A percentile compares a stretch with the other conserved stretches of the same genome.
Evolutionary conservation across 2,888 invertebrate genomes (phyloP).

Genomic region (Escarpia spicata): DNA sequence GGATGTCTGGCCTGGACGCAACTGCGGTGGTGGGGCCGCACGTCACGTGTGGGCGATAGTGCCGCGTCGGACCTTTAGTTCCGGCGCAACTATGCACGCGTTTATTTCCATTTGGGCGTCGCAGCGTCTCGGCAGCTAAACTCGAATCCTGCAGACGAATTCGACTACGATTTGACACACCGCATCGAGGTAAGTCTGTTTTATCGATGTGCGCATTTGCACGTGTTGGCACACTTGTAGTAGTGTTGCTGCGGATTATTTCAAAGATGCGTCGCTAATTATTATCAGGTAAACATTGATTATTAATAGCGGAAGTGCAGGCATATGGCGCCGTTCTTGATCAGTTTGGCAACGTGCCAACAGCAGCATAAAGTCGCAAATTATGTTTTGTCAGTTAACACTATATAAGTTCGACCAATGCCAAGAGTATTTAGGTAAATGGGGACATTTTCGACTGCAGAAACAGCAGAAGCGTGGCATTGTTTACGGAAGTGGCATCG

Average conservation of each 20-base stretch:
- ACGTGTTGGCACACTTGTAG: not conserved
- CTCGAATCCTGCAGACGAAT: not conserved
- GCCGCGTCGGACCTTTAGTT: not conserved
- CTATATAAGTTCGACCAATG: not conserved
- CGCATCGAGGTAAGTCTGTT: not conserved
- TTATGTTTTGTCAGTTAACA: not conserved
- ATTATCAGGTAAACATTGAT: not conserved
- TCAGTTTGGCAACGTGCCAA: not conserved
- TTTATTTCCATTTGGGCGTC: not conserved
- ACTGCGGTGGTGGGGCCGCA: not conserved
- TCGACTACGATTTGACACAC: not conserved
- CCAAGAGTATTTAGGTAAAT: not conserved
- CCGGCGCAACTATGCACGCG: slow-evolving; percentile 16
- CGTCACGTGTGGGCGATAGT: slow-evolving; percentile 13
- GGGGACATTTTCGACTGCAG: not conserved
- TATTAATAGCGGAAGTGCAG: slow-evolving; percentile 13
- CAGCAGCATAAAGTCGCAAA: not conserved
- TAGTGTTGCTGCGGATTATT: not conserved
- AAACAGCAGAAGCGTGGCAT: not conserved
- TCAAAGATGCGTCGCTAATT: not conserved
- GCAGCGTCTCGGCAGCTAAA: slow-evolving; percentile 6
- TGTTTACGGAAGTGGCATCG: slow-evolving; percentile 6
- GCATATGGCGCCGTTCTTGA: not conserved
- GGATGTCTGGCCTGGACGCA: not conserved
- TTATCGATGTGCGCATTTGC: not conserved